A percentile compares a stretch with the other conserved stretches of the same genome.
Evolutionary conservation across 2,113 vertebrate genomes (phyloP).

Genomic region (Engystomops pustulosus): DNA sequence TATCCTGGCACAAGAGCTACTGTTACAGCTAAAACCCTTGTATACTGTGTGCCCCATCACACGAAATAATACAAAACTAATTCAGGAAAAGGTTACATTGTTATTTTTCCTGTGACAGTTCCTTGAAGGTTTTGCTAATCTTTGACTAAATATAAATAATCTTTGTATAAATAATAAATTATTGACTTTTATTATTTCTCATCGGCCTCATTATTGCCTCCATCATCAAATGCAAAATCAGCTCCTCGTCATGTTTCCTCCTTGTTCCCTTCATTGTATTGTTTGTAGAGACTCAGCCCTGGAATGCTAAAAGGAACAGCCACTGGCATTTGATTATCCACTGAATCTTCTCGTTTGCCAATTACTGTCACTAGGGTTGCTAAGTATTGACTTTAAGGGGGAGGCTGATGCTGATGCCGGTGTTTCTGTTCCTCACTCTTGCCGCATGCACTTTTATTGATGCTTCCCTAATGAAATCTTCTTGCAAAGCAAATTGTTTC

Average conservation of each 20-base stretch:
- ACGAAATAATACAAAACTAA: not conserved
- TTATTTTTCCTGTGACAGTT: not conserved
- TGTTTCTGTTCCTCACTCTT: slow-evolving; percentile 46
- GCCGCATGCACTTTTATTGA: slow-evolving; percentile 50
- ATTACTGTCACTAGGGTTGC: slow-evolving; percentile 56
- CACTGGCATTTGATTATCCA: slow-evolving; percentile 58
- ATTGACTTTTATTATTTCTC: not conserved
- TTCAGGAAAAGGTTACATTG: not conserved
- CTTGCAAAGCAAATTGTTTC: slow-evolving; percentile 59
- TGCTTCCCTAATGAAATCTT: slow-evolving; percentile 59
- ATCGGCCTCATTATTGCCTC: not conserved
- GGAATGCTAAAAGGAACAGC: slow-evolving; percentile 41
- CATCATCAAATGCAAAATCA: not conserved
- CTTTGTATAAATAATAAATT: slow-evolving; percentile 5
- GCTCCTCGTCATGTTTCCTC: not conserved
- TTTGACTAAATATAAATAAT: not conserved
- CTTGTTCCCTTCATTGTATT: not conserved
- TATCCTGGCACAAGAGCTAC: no score
- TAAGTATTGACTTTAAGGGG: slow-evolving; percentile 53
- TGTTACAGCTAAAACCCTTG: not conserved
- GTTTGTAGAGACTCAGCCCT: slow-evolving; percentile 12
- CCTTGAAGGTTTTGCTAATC: not conserved
- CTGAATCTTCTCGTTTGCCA: slow-evolving; percentile 57
- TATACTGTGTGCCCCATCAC: not conserved
- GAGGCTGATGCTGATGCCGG: slow-evolving; percentile 52